These are phyloP conservation scores for Polyodon spathula DNA, from an alignment of 2,113 vertebrate species.

Conservation along the genomic window DNA sequence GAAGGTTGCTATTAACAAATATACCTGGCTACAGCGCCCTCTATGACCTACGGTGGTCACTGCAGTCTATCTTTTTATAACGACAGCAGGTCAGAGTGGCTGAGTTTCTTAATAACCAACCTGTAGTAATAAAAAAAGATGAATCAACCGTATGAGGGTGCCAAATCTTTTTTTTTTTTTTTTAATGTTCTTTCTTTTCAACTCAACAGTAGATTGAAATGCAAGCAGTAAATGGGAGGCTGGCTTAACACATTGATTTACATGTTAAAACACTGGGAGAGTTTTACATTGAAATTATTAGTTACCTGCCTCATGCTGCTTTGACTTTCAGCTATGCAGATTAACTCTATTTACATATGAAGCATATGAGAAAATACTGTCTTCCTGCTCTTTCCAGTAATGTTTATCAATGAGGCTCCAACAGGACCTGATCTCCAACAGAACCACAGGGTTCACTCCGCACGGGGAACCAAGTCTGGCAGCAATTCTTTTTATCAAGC, in stretches of 20 bases:
- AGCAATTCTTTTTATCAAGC: too few relatives aligned
- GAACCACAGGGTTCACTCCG: too few relatives aligned
- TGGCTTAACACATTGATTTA: slow-evolving; percentile 14
- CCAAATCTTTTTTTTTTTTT: slow-evolving; percentile 11
- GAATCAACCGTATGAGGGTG: slow-evolving; percentile 12
- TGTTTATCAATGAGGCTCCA: too few relatives aligned
- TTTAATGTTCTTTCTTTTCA: slow-evolving; percentile 11
- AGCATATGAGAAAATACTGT: too few relatives aligned
- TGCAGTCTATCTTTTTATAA: too few relatives aligned
- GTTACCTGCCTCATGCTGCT: neutral
- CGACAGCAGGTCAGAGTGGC: neutral
- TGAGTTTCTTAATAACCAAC: neutral
- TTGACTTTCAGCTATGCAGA: neutral
- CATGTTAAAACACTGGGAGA: slow-evolving; percentile 10
- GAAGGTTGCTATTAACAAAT: too few relatives aligned
- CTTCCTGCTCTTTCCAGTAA: too few relatives aligned
- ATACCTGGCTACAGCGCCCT: too few relatives aligned
- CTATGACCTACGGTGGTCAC: too few relatives aligned
- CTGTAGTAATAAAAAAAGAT: neutral
- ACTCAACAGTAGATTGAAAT: slow-evolving; percentile 18
- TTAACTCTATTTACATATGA: neutral
- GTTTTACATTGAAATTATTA: neutral
- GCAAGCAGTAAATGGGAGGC: slow-evolving; percentile 6
- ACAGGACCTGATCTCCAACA: too few relatives aligned
- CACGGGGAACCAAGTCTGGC: too few relatives aligned